Base-by-base conservation (phyloP, 1,140 invertebrate genomes). In the Drosophila nebulosa region DNA sequence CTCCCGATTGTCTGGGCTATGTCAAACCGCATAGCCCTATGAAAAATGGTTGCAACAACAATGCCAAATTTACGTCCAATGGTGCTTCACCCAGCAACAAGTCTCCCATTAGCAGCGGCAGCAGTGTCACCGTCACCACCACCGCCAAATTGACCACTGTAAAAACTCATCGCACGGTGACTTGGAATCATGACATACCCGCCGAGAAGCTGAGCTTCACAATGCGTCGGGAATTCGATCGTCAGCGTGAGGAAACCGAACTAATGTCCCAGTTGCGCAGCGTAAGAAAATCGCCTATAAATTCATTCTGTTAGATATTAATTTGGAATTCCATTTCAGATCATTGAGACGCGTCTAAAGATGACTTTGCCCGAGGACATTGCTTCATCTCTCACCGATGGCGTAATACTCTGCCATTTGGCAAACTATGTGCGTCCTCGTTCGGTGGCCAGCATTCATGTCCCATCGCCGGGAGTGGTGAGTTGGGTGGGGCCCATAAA, bases 401-500 rank as follows among this genome's bases (percentile, higher is more conserved):
- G 97, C 30, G 97, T 99, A 24, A 96, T 98, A 58, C 92, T 99
- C 7, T 98, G 98, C 91, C 97, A 99, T 92, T 93, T 99, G 65
- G 97, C 97, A 30, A 98, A 98, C 91, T 96, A 97, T 91, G 96
- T 99, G 66, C 94, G 95, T 74, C 97, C 97, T 10, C 93, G 97
- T 77, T 95, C 97, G 51, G 97, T 99, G 35, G 96, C 96, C 55
- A 98, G 96, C 89, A 98, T 99, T 66, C 97, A 98, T 93, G 97
- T 99, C 84, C 97, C 97, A 73, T 98, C 97, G 67, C 96, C 97
- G 60, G 96, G 97, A 86, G 97, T 98, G 94, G 97, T 98, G 92
- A 95, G 95, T 80, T 64, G 4, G 6, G 3, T 60, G 4, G 4
- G 10, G 5, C n/a, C 0, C 9, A 35, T 1, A n/a, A 5, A 30